Evolutionary conservation across 2,113 vertebrate species (phyloP).

Genomic region (Salvelinus fontinalis): DNA sequence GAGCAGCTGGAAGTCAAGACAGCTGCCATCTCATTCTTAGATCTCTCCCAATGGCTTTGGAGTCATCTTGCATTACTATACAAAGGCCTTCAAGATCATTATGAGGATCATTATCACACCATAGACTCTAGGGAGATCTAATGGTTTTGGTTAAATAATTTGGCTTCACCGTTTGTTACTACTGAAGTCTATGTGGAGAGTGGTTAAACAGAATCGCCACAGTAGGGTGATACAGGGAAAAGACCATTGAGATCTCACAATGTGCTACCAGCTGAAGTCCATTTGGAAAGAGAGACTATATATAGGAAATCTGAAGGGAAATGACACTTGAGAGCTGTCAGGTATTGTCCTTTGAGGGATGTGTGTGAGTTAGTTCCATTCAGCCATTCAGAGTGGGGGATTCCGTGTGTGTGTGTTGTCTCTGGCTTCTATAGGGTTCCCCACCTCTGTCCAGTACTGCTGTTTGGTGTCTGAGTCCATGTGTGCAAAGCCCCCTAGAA

Average conservation of each 20-base stretch:
- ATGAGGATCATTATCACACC: not conserved
- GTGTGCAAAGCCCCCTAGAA: constrained; percentile 96
- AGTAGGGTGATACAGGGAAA: no score
- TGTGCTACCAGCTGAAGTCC: no score
- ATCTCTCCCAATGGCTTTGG: not conserved
- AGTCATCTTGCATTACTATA: not conserved
- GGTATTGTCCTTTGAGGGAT: not conserved
- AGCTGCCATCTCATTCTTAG: not conserved
- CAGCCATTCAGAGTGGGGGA: no score
- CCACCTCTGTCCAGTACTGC: constrained; percentile 98
- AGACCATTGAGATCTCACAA: no score
- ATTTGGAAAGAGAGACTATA: no score
- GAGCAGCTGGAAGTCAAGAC: not conserved
- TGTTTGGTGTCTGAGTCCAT: constrained; percentile 97
- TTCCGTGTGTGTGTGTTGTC: not conserved
- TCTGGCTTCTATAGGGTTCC: not conserved
- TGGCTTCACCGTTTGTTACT: no score
- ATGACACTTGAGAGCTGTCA: not conserved
- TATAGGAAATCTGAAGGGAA: no score
- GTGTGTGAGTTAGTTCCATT: not conserved
- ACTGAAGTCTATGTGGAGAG: no score
- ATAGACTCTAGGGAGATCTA: not conserved
- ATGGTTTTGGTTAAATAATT: no score
- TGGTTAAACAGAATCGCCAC: no score
- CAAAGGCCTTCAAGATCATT: not conserved